Evolutionary conservation across 92 coral and sea anemone species (phyloP), one percentile per base, ranked within the genome.

Genomic region (Virgularia gustaviana): DNA sequence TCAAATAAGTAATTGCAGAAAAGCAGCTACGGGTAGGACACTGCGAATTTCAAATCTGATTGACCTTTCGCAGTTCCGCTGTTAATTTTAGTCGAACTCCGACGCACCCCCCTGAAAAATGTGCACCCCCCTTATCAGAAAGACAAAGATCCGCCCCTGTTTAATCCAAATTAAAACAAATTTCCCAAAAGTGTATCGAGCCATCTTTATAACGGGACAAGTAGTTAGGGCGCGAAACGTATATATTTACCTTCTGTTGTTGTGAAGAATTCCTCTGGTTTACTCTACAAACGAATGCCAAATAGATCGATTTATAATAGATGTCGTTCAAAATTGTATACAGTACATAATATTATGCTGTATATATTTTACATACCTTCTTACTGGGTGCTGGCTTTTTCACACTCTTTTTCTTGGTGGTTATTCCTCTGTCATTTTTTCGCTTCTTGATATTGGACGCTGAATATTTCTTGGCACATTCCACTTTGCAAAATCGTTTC

Each of bases 361-460:
- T 39, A 39, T 39, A 15, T 39, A 39, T 31, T 4, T 16, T 7
- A 58, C 65, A 29, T 43, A 67, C 74, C 74, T 67, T 67, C 49
- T 67, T 67, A 47, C 58, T 28, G 3, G 74, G 74, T 30, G 74
- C 49, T 12, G 74, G 38, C 49, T 24, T 67, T 49, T 53, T 67
- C 9, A 67, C 59, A 65, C 88, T 94, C 65, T 87, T 92, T 67
- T 89, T 92, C 90, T 89, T 92, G 6, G 98, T 80, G 29, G 96
- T 87, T 28, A 90, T 87, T 22, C 89, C 77, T 71, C 88, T 89
- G 49, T 92, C 98, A 36, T 85, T 84, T 60, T 92, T 92, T 71
- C 90, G 89, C 84, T 92, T 92, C 86, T 92, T 92, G 73, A 92
- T 92, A 55, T 92, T 92, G n/a, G 98, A 92, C 5, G 98, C 98